These are phyloP conservation scores for Hyla sarda DNA, from an alignment of 2,113 vertebrate genomes.

Conservation along the genomic window DNA sequence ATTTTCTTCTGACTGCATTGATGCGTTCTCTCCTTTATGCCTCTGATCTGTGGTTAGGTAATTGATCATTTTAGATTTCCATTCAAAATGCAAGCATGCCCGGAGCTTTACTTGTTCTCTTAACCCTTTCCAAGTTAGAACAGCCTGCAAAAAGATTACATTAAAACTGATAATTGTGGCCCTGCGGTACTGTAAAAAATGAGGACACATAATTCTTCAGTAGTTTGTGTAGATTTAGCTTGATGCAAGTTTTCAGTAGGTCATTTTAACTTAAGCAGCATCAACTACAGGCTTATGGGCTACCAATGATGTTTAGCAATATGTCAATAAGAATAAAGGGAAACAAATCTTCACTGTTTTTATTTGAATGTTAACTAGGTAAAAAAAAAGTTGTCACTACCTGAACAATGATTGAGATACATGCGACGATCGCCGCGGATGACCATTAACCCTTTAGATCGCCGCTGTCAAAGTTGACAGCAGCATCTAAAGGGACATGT, in stretches of 20 bases:
- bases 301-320: neutral
- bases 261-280: neutral
- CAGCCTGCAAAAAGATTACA: conserved; percentile 6
- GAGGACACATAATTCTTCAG: neutral
- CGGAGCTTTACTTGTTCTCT: conserved; percentile 16
- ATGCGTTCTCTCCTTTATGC: conserved; percentile 8
- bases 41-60: conserved; percentile 34
- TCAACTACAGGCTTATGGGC: neutral
- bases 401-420: too few relatives aligned
- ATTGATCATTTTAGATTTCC: conserved; percentile 31
- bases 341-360: neutral
- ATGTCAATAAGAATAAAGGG: neutral
- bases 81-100: conserved; percentile 17
- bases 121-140: conserved; percentile 26
- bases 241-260: conserved; percentile 1
- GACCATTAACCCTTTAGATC: too few relatives aligned
- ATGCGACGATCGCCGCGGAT: too few relatives aligned
- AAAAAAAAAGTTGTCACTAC: too few relatives aligned
- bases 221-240: neutral
- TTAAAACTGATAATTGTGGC: conserved; percentile 4
- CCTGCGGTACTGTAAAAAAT: neutral
- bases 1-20: conserved; percentile 27
- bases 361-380: neutral
- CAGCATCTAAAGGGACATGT: too few relatives aligned
- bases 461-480: too few relatives aligned